A percentile compares a stretch with the other conserved stretches of the same genome.
Conservation (phyloP, 2,113 vertebrate genomes). For the Gadus chalcogrammus region DNA sequence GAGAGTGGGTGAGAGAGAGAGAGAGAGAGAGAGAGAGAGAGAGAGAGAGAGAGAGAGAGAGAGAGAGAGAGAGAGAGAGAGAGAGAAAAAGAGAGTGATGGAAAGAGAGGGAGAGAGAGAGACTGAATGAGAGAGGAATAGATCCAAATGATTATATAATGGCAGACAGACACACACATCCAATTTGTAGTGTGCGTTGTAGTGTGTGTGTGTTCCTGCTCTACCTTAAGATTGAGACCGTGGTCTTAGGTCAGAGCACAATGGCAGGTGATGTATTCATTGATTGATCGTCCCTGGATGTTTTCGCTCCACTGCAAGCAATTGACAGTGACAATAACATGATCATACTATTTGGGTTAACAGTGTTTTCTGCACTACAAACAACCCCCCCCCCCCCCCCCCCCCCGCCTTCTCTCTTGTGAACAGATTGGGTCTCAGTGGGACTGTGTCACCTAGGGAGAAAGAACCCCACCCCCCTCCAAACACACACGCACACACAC, state of each 20-base stretch:
- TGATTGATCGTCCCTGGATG: no score
- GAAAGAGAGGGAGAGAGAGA: slow-evolving; percentile 16
- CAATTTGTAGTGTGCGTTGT: no score
- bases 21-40: slow-evolving; percentile 19
- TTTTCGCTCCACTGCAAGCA: no score
- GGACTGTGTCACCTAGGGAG: slow-evolving; percentile 77
- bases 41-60: slow-evolving; percentile 14
- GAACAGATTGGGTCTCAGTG: slow-evolving; percentile 82
- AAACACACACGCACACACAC: slow-evolving; percentile 18
- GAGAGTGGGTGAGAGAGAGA: slow-evolving; percentile 53
- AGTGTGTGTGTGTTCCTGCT: no score
- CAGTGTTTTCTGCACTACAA: no score
- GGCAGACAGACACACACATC: slow-evolving; percentile 4
- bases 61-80: slow-evolving; percentile 52
- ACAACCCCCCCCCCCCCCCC: slow-evolving; percentile 15
- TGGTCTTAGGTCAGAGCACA: no score
- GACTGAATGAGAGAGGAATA: slow-evolving; percentile 24
- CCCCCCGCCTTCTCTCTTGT: slow-evolving; percentile 26
- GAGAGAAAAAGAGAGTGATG: slow-evolving; percentile 20
- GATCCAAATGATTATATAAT: slow-evolving; percentile 62
- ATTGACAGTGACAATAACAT: no score
- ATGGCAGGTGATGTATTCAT: no score
- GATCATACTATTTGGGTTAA: no score
- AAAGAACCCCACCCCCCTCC: slow-evolving; percentile 49
- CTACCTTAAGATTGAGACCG: no score